These are phyloP conservation scores for Temnothorax unifasciatus DNA, from an alignment of 2,888 invertebrate genomes.

Conservation along the genomic window DNA sequence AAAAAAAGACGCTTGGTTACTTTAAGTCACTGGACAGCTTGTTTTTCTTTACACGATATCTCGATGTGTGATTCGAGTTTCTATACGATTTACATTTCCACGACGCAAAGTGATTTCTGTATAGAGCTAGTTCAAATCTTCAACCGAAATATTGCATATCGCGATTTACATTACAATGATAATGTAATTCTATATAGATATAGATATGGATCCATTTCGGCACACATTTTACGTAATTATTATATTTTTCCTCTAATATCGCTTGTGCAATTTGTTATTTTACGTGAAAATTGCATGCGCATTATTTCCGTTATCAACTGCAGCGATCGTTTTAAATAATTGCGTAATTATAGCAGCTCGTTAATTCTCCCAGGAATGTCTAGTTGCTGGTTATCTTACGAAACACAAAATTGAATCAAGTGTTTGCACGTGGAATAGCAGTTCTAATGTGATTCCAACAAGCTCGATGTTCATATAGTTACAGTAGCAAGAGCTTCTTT, in stretches of 20 bases:
- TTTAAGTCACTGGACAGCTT: background rate
- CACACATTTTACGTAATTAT: background rate
- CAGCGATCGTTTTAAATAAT: background rate
- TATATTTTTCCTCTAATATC: background rate
- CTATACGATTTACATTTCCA: background rate
- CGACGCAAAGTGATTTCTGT: background rate
- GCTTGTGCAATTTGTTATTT: background rate
- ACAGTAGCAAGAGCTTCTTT: background rate
- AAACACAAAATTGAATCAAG: background rate
- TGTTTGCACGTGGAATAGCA: background rate
- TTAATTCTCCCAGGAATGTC: background rate
- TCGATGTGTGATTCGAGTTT: background rate
- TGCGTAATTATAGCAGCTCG: background rate
- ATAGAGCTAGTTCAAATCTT: background rate
- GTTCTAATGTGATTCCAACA: slow-evolving; percentile 6
- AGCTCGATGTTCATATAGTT: background rate
- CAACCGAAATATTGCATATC: background rate
- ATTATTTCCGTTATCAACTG: background rate
- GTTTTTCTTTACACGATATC: background rate
- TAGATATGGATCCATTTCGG: background rate
- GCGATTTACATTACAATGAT: background rate
- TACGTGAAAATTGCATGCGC: background rate
- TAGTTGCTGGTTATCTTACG: background rate
- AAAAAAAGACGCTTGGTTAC: background rate
- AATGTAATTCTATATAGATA: slow-evolving; percentile 15